These are phyloP conservation scores for Dichetophora obliterata DNA, from an alignment of 2,888 invertebrate species.

Conservation along the genomic window DNA sequence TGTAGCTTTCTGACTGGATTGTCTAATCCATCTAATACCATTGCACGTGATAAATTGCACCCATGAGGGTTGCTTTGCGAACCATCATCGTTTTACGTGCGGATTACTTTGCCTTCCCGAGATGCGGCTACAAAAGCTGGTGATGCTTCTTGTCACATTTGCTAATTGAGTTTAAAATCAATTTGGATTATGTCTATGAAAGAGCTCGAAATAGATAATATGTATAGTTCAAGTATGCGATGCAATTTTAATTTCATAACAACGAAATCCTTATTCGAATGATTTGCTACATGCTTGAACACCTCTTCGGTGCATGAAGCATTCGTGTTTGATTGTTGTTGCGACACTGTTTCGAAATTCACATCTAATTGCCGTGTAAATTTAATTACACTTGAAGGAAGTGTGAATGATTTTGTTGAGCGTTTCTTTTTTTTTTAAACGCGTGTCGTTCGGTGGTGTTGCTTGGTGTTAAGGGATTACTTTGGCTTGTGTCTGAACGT, in stretches of 20 bases:
- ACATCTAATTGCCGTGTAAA: constrained; percentile 70
- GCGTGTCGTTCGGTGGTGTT: constrained; percentile 18
- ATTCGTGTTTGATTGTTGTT: neutral
- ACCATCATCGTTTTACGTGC: constrained; percentile 57
- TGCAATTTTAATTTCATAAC: too few relatives aligned
- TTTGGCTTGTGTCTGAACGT: constrained; percentile 51
- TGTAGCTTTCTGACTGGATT: constrained; percentile 67
- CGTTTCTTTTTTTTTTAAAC: neutral
- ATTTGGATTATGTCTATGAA: constrained; percentile 56
- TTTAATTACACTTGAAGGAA: constrained; percentile 64
- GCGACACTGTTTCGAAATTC: neutral
- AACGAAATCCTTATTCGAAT: constrained; percentile 23
- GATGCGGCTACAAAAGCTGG: neutral
- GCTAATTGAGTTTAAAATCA: constrained; percentile 71
- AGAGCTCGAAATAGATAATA: neutral
- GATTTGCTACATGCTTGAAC: constrained; percentile 27
- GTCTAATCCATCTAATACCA: constrained; percentile 60
- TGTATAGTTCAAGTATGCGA: neutral
- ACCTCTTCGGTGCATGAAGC: constrained; percentile 36
- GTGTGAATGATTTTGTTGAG: constrained; percentile 40
- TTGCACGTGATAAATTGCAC: constrained; percentile 68
- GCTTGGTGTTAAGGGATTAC: constrained; percentile 39
- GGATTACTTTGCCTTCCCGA: constrained; percentile 21
- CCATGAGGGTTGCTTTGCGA: constrained; percentile 65
- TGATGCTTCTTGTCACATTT: constrained; percentile 49